Conservation (phyloP, 92 coral and sea anemone genomes). For the Pocillopora grandis region DNA sequence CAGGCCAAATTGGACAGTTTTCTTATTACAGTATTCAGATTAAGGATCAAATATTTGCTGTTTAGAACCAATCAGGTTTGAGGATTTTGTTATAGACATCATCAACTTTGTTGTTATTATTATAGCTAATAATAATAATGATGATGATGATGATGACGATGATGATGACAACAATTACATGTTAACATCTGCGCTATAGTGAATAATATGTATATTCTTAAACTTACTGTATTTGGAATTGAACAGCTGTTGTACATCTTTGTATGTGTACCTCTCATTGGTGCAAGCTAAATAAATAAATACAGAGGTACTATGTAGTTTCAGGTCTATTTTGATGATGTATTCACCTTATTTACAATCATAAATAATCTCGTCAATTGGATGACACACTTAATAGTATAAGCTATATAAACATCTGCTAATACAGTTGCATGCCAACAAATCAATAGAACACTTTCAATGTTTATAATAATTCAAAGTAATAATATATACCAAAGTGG, state of each 20-base stretch:
- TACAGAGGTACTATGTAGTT: slow-evolving; percentile 19
- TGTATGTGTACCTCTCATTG: slow-evolving; percentile 45
- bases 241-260: slow-evolving; percentile 65
- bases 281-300: slow-evolving; percentile 40
- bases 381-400: slow-evolving; percentile 7
- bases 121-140: too few relatives aligned
- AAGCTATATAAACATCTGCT: slow-evolving; percentile 11
- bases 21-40: too few relatives aligned
- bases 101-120: too few relatives aligned
- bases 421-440: slow-evolving; percentile 18
- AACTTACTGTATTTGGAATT: slow-evolving; percentile 67
- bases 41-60: too few relatives aligned
- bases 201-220: slow-evolving; percentile 25
- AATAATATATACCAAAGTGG: slow-evolving; percentile 43
- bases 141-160: too few relatives aligned
- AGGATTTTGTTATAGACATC: too few relatives aligned
- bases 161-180: neutral
- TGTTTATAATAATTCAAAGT: slow-evolving; percentile 1
- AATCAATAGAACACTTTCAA: slow-evolving; percentile 9
- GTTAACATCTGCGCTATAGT: slow-evolving; percentile 4
- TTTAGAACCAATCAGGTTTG: too few relatives aligned
- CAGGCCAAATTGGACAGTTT: too few relatives aligned
- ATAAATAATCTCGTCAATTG: neutral
- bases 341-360: slow-evolving; percentile 18
- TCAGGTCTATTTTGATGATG: slow-evolving; percentile 20